phyloP scores from a whole-genome alignment of 2,888 invertebrate species.

The Prosopocoilus inquinatus region DNA sequence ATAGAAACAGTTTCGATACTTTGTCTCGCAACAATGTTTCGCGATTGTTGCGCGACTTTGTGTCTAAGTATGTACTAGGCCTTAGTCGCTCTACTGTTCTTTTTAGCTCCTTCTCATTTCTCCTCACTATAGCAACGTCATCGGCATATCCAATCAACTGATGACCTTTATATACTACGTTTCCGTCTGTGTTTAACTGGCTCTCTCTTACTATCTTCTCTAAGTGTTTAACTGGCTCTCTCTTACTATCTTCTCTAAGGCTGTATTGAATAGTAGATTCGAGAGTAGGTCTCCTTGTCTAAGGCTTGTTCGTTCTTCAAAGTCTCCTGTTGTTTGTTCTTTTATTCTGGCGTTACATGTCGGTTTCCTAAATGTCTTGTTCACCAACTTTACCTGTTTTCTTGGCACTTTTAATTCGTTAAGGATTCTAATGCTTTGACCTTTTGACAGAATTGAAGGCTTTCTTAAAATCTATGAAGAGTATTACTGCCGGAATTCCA shows the following conservation, averaged over 20 bases:
- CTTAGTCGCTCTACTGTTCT: too few species aligned
- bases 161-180: too few species aligned
- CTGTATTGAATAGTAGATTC: not conserved
- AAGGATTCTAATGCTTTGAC: too few species aligned
- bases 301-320: not conserved
- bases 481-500: not conserved
- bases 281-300: not conserved
- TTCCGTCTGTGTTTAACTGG: too few species aligned
- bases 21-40: too few species aligned
- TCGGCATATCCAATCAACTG: too few species aligned
- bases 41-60: too few species aligned
- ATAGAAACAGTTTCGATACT: too few species aligned
- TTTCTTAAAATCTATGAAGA: not conserved
- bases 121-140: too few species aligned
- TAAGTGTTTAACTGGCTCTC: not conserved
- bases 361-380: not conserved
- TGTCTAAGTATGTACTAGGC: too few species aligned
- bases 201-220: too few species aligned
- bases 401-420: not conserved
- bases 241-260: not conserved
- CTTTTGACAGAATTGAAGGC: not conserved
- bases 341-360: not conserved
- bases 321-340: not conserved
- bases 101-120: too few species aligned
- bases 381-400: not conserved